Evolutionary conservation across 2,797 vertebrate species (phyloP).

Genomic region (Enteromius anoplus): DNA sequence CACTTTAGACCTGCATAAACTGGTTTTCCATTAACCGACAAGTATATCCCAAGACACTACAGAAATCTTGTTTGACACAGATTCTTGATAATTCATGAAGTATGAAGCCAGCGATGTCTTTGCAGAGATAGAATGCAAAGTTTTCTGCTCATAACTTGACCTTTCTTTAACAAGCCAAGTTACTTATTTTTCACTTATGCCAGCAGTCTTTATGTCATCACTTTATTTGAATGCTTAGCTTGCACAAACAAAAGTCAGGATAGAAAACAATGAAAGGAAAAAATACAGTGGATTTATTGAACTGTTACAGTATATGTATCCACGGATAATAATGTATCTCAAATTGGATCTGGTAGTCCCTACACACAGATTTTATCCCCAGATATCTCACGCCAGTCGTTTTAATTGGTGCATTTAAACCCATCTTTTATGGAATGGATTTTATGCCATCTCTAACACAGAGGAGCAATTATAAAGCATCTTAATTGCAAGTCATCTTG

Average conservation of each 20-base stretch:
- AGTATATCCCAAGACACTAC: not conserved
- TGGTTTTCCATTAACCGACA: not conserved
- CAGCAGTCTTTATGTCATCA: not conserved
- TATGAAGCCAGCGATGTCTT: not conserved
- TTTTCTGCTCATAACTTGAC: conserved; percentile 16
- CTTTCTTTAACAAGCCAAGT: conserved; percentile 9
- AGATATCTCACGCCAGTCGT: conserved; percentile 49
- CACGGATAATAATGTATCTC: conserved; percentile 8
- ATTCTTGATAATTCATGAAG: conserved; percentile 31
- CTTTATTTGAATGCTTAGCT: conserved; percentile 23
- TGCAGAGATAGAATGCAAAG: not conserved
- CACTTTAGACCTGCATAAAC: not conserved
- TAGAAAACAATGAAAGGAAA: not conserved
- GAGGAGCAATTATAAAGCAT: conserved; percentile 64
- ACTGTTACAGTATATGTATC: conserved; percentile 2
- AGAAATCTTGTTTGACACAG: conserved; percentile 2
- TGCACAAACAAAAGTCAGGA: not conserved
- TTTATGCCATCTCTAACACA: conserved; percentile 67
- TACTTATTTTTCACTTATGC: conserved; percentile 19
- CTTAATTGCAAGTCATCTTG: conserved; percentile 66
- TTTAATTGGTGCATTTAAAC: conserved; percentile 66
- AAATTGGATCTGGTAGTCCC: conserved; percentile 37
- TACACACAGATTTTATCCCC: conserved; percentile 44
- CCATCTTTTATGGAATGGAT: conserved; percentile 66
- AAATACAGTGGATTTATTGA: conserved; percentile 6